Conservation (phyloP, 2,888 invertebrate genomes). For the Caenorhabditis sp. region DNA sequence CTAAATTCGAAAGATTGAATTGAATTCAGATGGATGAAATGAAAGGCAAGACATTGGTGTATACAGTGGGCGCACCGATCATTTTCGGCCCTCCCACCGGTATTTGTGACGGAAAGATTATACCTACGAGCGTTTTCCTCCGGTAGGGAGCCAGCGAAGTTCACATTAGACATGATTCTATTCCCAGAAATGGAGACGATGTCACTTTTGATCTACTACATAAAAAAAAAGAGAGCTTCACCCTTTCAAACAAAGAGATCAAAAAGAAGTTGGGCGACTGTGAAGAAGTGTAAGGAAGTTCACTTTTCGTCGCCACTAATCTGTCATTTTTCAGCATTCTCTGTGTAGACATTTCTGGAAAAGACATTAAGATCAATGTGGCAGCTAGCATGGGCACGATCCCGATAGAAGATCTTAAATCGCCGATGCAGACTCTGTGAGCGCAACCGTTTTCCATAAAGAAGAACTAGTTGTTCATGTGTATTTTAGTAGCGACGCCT, state of each 20-base stretch:
- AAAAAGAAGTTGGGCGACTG: background rate
- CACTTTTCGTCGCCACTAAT: background rate
- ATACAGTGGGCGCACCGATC: background rate
- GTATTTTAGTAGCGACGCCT: background rate
- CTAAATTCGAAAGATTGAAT: too few relatives aligned
- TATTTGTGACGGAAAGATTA: background rate
- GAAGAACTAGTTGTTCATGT: too few relatives aligned
- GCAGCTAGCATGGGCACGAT: background rate
- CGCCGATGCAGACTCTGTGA: background rate
- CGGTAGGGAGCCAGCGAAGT: too few relatives aligned
- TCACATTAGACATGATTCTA: too few relatives aligned
- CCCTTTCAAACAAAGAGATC: background rate
- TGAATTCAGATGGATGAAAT: background rate
- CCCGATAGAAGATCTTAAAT: background rate
- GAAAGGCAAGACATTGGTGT: background rate
- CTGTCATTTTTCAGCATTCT: background rate
- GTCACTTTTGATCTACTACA: too few relatives aligned
- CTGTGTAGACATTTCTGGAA: background rate
- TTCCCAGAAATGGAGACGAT: too few relatives aligned
- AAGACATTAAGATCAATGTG: constrained; percentile 1
- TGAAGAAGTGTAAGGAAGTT: background rate
- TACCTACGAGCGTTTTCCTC: too few relatives aligned
- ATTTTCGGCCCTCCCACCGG: background rate
- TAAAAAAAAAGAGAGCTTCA: background rate
- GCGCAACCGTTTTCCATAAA: background rate